phyloP scores from a whole-genome alignment of 2,113 vertebrate species.

The Boulengeromyrus knoepffleri region DNA sequence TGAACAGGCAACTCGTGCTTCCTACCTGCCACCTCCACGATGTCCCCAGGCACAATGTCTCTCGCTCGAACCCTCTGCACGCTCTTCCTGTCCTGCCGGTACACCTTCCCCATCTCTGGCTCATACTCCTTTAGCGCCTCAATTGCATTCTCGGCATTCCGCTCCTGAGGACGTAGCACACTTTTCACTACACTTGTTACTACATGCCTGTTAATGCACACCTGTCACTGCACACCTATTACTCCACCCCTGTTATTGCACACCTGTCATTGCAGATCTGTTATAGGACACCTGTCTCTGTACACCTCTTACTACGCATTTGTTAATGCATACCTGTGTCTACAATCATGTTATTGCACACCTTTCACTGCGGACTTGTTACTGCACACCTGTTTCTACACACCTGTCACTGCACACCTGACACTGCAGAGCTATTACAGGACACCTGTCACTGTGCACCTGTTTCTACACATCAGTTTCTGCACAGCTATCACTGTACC shows the following conservation, averaged over 20 bases:
- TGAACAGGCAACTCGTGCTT: background rate
- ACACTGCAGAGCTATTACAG: background rate
- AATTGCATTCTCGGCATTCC: constrained; percentile 70
- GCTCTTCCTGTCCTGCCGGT: constrained; percentile 67
- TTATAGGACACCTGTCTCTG: background rate
- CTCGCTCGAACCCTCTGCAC: constrained; percentile 62
- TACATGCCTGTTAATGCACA: background rate
- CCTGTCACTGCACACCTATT: background rate
- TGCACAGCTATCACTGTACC: background rate
- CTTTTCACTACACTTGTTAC: background rate
- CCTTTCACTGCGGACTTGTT: background rate
- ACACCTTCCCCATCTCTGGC: constrained; percentile 70
- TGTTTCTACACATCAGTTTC: background rate
- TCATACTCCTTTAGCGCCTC: constrained; percentile 70
- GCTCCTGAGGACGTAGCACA: constrained; percentile 45
- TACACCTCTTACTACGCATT: background rate
- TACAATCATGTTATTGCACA: background rate
- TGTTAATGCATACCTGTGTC: background rate
- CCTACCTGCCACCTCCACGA: constrained; percentile 67
- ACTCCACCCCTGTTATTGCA: background rate
- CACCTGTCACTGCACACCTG: background rate
- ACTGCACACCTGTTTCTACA: background rate
- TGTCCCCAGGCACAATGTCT: constrained; percentile 68
- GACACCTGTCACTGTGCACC: background rate
- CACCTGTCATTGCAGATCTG: background rate